Percentiles rank a stretch among this genome's conserved stretches.
Evolutionary conservation across 2,888 invertebrate genomes (phyloP).

Genomic region (Spicauda simplicius): DNA sequence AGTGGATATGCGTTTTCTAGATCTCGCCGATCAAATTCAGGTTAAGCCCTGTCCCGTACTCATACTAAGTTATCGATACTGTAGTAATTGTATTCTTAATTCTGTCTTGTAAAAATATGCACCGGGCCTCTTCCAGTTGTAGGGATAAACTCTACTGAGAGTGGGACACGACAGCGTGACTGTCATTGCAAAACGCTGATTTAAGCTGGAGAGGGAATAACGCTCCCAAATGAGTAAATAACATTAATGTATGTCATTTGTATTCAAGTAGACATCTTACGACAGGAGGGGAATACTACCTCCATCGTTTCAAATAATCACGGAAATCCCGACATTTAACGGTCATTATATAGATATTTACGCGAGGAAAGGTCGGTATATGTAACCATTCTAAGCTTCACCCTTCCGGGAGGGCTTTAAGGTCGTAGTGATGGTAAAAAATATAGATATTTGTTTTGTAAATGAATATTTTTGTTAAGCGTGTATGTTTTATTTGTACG

Average conservation of each 20-base stretch:
- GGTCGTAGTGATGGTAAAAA: neutral
- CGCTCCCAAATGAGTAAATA: neutral
- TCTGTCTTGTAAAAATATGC: too few species aligned
- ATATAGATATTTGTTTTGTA: too few species aligned
- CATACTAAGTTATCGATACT: too few species aligned
- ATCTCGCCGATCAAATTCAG: too few species aligned
- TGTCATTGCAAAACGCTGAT: neutral
- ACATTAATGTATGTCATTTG: neutral
- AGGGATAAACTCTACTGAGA: too few species aligned
- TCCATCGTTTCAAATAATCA: conserved; percentile 29
- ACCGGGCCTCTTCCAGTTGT: too few species aligned
- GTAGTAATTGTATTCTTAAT: too few species aligned
- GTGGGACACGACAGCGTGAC: too few species aligned
- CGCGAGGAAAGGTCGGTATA: conserved; percentile 17
- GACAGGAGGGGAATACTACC: conserved; percentile 12
- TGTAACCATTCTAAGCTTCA: conserved; percentile 16
- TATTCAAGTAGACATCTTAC: conserved; percentile 7
- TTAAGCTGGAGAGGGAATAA: neutral
- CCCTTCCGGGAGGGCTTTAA: conserved; percentile 11
- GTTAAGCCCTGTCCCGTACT: too few species aligned
- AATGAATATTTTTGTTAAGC: too few species aligned
- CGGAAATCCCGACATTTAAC: conserved; percentile 29
- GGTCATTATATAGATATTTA: conserved; percentile 33
- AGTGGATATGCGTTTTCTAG: too few species aligned
- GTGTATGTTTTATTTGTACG: too few species aligned